phyloP scores from a whole-genome alignment of 2,797 vertebrate genomes.

The Siniperca undulata region DNA sequence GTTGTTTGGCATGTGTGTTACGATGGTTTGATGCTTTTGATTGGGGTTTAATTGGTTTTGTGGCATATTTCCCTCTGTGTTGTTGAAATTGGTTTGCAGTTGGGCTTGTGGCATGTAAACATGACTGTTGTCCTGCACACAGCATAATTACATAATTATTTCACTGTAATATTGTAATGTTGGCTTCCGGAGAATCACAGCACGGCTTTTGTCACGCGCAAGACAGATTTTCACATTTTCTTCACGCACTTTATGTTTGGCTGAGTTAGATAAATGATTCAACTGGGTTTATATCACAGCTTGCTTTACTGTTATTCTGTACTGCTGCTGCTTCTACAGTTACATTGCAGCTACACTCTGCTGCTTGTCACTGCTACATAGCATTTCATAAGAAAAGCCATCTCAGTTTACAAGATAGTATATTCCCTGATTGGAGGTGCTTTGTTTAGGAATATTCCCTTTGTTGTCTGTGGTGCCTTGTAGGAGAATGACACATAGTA shows the following conservation, averaged over 20 bases:
- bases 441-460: neutral
- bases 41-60: constrained; percentile 1
- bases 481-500: constrained; percentile 2
- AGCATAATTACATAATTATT: constrained; percentile 2
- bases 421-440: neutral
- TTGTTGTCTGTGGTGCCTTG: constrained; percentile 2
- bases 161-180: neutral
- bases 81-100: neutral
- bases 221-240: constrained; percentile 4
- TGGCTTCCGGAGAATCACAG: constrained; percentile 6
- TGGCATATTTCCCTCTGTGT: neutral
- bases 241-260: neutral
- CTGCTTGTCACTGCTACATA: neutral
- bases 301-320: neutral
- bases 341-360: neutral
- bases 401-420: neutral
- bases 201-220: neutral
- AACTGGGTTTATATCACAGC: neutral
- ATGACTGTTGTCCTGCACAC: neutral
- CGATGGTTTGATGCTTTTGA: constrained; percentile 19
- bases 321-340: neutral
- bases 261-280: neutral
- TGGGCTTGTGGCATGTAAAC: constrained; percentile 4
- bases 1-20: neutral
- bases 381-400: neutral